Evolutionary conservation across 2,888 invertebrate genomes (phyloP).

Genomic region (Eupsilia transversa): DNA sequence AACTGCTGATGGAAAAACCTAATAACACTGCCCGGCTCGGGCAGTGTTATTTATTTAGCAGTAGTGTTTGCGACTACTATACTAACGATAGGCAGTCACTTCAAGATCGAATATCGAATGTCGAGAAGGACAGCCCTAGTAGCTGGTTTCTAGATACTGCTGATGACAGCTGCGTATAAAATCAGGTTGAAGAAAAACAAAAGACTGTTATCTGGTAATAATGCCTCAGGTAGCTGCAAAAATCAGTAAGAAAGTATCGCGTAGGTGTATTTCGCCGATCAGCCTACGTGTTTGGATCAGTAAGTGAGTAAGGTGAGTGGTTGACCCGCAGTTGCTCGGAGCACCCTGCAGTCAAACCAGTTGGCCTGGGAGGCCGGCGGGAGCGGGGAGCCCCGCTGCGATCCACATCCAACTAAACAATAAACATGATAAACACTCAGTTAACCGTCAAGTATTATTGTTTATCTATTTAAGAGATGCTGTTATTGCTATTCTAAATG

Average conservation of each 20-base stretch:
- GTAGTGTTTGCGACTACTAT: background rate
- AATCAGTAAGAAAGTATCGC: slow-evolving; percentile 77
- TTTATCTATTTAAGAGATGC: slow-evolving; percentile 14
- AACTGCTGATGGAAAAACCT: background rate
- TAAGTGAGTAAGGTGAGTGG: slow-evolving; percentile 84
- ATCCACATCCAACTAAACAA: slow-evolving; percentile 76
- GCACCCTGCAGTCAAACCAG: slow-evolving; percentile 84
- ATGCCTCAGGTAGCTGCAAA: slow-evolving; percentile 67
- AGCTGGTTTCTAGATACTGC: slow-evolving; percentile 3
- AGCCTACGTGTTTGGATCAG: slow-evolving; percentile 84
- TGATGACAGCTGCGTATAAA: background rate
- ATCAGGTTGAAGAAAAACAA: background rate
- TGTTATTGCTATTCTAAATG: background rate
- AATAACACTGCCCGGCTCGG: background rate
- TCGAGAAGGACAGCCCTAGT: slow-evolving; percentile 4
- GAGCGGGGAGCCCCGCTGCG: slow-evolving; percentile 66
- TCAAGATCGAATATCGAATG: slow-evolving; percentile 38
- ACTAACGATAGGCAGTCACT: background rate
- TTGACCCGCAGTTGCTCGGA: slow-evolving; percentile 81
- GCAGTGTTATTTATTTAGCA: no score
- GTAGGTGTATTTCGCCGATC: slow-evolving; percentile 84
- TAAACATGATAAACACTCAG: slow-evolving; percentile 72
- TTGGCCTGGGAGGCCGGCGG: slow-evolving; percentile 76
- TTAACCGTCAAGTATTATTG: slow-evolving; percentile 40
- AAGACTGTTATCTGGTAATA: slow-evolving; percentile 39